Evolutionary conservation across 2,797 vertebrate genomes (phyloP), one percentile per base, ranked within the genome.

Genomic region (Takifugu rubripes): DNA sequence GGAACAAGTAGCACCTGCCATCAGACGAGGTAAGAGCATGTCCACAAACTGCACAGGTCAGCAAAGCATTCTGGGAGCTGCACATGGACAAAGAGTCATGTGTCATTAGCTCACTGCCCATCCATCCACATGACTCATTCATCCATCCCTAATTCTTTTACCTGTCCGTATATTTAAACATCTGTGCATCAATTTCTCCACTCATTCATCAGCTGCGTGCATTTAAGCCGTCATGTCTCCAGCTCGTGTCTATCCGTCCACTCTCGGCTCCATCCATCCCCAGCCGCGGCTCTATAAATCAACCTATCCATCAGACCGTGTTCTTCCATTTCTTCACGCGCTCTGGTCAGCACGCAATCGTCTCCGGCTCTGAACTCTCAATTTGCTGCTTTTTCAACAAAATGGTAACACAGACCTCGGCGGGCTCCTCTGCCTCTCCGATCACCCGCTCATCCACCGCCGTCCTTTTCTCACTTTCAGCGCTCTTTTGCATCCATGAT

Each of bases 391-490:
- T 53, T 54, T 55, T 58, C n/a, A 3, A 76, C 58, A 75, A 73
- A 75, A 68, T 61, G 64, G 67, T 53, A 79, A 72, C 55, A 73
- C 49, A 72, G 59, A 69, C 64, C 54, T 64, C 56, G 31, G 61
- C 17, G 45, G 29, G 46, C 59, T 73, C 59, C 52, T 71, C 61
- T 63, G 66, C 57, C 68, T 24, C 49, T 64, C 69, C 62, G 73
- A 75, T 84, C 79, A 77, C 42, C 49, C 61, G 73, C 66, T 72
- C 78, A 75, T 75, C 57, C 27, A 56, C 43, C 49, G 54, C 54
- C 68, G 31, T 44, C 66, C 45, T 27, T 52, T 67, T 56, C 43
- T 62, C n/a, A 61, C 49, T 61, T 53, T 25, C 52, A 44, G 52
- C n/a, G 7, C 57, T 75, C 51, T 36, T 75, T 50, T 75, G 65